A percentile compares a stretch with the other conserved stretches of the same genome.
Evolutionary conservation across 2,797 vertebrate species (phyloP).

Genomic region (Microcaecilia unicolor): DNA sequence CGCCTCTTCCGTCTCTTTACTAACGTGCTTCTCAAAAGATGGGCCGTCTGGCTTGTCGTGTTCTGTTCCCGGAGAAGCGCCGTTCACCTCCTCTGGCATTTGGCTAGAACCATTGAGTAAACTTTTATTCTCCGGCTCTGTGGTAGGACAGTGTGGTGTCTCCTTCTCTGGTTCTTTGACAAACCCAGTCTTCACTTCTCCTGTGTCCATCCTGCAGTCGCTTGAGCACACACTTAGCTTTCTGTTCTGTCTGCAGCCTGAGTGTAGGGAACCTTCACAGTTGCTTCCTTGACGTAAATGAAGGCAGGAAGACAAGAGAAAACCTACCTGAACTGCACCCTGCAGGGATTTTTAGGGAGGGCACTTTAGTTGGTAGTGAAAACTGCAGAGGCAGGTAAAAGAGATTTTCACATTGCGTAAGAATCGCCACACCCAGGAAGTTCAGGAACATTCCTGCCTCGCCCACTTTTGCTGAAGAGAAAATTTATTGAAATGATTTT

Average conservation of each 20-base stretch:
- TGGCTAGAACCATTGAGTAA: too few relatives aligned
- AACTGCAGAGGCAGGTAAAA: slow-evolving; percentile 11
- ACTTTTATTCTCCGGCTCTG: too few relatives aligned
- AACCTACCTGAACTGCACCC: too few relatives aligned
- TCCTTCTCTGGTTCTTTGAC: too few relatives aligned
- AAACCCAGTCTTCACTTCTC: slow-evolving; percentile 42
- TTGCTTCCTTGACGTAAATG: too few relatives aligned
- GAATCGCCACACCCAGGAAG: slow-evolving; percentile 48
- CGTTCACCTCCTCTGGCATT: slow-evolving; percentile 31
- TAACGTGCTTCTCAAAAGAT: slow-evolving; percentile 35
- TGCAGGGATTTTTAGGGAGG: neutral
- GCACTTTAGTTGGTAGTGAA: slow-evolving; percentile 1
- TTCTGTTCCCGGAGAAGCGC: slow-evolving; percentile 25
- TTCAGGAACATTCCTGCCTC: slow-evolving; percentile 44
- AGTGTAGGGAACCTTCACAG: too few relatives aligned
- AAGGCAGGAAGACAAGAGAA: too few relatives aligned
- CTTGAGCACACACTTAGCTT: too few relatives aligned
- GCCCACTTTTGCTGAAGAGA: slow-evolving; percentile 47
- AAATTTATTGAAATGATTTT: slow-evolving; percentile 18
- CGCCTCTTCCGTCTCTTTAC: too few relatives aligned
- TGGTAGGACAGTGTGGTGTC: too few relatives aligned
- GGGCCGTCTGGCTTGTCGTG: slow-evolving; percentile 24
- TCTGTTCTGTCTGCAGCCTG: too few relatives aligned
- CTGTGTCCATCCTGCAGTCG: slow-evolving; percentile 23
- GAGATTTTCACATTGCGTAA: slow-evolving; percentile 39